Percentiles rank a stretch among this genome's conserved stretches.
Evolutionary conservation across 2,113 vertebrate species (phyloP).

Genomic region (Ginglymostoma cirratum): DNA sequence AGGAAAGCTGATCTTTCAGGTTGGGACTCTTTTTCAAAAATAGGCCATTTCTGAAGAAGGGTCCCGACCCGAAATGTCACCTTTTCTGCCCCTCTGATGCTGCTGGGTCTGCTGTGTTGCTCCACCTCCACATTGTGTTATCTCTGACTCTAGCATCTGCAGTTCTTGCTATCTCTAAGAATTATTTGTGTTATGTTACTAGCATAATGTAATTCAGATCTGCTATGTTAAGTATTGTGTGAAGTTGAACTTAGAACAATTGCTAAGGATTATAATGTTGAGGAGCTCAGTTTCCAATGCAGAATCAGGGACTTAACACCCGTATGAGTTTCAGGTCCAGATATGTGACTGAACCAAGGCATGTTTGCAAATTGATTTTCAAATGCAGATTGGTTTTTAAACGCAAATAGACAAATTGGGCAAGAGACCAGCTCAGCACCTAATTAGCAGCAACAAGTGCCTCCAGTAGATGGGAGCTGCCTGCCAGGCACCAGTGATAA

Average conservation of each 20-base stretch:
- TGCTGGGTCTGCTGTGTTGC: no score
- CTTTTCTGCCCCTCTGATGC: no score
- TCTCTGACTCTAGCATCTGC: no score
- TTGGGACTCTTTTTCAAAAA: no score
- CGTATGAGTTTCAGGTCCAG: not conserved
- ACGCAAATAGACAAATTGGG: not conserved
- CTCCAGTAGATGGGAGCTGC: not conserved
- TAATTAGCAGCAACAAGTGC: not conserved
- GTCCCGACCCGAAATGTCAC: no score
- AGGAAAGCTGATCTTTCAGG: no score
- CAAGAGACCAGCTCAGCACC: not conserved
- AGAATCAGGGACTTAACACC: not conserved
- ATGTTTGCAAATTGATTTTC: not conserved
- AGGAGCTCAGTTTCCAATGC: not conserved
- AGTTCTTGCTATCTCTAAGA: no score
- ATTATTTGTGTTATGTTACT: not conserved
- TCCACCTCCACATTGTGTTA: no score
- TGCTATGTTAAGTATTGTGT: not conserved
- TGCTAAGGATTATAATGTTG: not conserved
- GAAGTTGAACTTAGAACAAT: not conserved
- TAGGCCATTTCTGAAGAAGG: no score
- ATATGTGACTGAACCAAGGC: not conserved
- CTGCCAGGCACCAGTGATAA: not conserved
- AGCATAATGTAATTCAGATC: no score
- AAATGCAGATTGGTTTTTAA: not conserved